phyloP scores from a whole-genome alignment of 1,140 invertebrate genomes.

The Thrips palmi region DNA sequence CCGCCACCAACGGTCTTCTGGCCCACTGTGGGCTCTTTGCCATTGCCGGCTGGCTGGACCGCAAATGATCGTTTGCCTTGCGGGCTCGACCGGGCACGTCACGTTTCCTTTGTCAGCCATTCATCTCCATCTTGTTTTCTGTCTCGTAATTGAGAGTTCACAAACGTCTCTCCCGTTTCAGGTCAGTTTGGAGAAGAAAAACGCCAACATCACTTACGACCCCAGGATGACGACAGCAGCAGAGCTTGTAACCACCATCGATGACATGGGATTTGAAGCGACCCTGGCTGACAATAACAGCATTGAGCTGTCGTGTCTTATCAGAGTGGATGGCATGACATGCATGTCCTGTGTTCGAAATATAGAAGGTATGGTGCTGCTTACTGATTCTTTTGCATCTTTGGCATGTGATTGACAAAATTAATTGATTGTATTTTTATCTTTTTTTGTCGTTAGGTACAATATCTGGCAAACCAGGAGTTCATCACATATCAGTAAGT shows the following conservation, averaged over 20 bases:
- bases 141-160: background rate
- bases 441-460: slow-evolving; percentile 28
- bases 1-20: too few relatives aligned
- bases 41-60: too few relatives aligned
- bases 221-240: slow-evolving; percentile 29
- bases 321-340: slow-evolving; percentile 60
- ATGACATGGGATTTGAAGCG: slow-evolving; percentile 63
- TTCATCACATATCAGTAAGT: slow-evolving; percentile 35
- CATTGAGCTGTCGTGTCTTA: slow-evolving; percentile 16
- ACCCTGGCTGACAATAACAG: slow-evolving; percentile 10
- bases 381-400: background rate
- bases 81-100: too few relatives aligned
- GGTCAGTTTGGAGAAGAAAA: slow-evolving; percentile 41
- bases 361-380: slow-evolving; percentile 36
- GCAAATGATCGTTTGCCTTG: too few relatives aligned
- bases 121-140: too few relatives aligned
- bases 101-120: too few relatives aligned
- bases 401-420: background rate
- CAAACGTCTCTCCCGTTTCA: slow-evolving; percentile 17
- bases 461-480: slow-evolving; percentile 35
- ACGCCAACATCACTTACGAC: slow-evolving; percentile 48
- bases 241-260: slow-evolving; percentile 42
- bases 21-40: too few relatives aligned
- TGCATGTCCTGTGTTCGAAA: slow-evolving; percentile 64
- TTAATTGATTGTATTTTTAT: slow-evolving; percentile 6